phyloP scores from a whole-genome alignment of 2,888 invertebrate genomes.

The Liopterus haemorrhoidalis region DNA sequence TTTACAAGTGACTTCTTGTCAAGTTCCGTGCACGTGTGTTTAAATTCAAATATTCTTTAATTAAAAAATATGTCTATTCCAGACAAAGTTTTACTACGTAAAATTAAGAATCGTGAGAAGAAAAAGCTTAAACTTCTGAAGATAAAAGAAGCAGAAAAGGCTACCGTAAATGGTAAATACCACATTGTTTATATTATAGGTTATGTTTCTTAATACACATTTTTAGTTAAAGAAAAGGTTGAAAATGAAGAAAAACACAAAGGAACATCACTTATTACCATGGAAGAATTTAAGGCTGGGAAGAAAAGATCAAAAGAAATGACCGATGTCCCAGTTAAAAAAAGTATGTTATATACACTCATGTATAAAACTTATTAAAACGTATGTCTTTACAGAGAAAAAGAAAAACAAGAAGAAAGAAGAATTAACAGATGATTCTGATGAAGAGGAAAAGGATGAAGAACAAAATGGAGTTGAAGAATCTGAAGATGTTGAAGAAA shows the following conservation, averaged over 20 bases:
- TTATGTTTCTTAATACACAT: constrained; percentile 2
- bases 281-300: constrained; percentile 38
- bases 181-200: constrained; percentile 1
- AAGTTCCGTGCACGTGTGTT: too few relatives aligned
- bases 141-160: constrained; percentile 49
- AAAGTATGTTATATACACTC: constrained; percentile 15
- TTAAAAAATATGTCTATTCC: constrained; percentile 58
- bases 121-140: constrained; percentile 58
- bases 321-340: constrained; percentile 23
- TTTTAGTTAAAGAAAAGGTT: neutral
- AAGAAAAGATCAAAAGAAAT: constrained; percentile 27
- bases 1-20: too few relatives aligned
- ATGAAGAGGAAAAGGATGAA: constrained; percentile 29
- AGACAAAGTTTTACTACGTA: constrained; percentile 68
- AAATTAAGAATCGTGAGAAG: constrained; percentile 72
- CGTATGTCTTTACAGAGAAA: constrained; percentile 24
- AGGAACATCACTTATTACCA: constrained; percentile 9
- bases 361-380: constrained; percentile 10
- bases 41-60: too few relatives aligned
- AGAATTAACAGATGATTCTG: constrained; percentile 37
- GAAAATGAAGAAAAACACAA: constrained; percentile 2
- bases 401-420: constrained; percentile 36
- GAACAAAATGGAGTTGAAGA: constrained; percentile 25
- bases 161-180: too few relatives aligned
- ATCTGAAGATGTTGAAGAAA: constrained; percentile 31